Percentiles rank a stretch among this genome's conserved stretches.
These are phyloP conservation scores for Dermochelys coriacea DNA, from an alignment of 2,797 vertebrate species.

Conservation along the genomic window DNA sequence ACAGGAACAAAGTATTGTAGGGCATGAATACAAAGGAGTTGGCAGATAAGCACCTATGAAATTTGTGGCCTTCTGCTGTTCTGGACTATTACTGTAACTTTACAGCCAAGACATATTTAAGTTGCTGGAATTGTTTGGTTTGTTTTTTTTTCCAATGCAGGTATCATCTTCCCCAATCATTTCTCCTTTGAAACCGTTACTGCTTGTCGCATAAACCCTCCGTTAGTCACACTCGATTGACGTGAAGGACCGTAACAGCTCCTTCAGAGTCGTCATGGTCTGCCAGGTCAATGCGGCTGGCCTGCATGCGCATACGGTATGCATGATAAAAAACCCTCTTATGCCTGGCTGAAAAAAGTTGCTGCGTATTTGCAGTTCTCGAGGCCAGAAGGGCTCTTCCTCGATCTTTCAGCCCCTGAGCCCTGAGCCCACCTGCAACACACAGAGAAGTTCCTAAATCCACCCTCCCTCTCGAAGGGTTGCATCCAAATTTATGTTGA, in stretches of 20 bases:
- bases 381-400: not conserved
- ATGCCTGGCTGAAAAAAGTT: slow-evolving; percentile 12
- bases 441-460: not conserved
- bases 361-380: not conserved
- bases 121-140: not conserved
- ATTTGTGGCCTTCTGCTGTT: not conserved
- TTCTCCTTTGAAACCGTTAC: slow-evolving; percentile 41
- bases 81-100: not conserved
- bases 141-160: slow-evolving; percentile 8
- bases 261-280: slow-evolving; percentile 61
- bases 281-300: slow-evolving; percentile 25
- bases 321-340: slow-evolving; percentile 38
- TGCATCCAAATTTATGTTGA: not conserved
- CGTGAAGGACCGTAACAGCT: slow-evolving; percentile 43
- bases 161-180: slow-evolving; percentile 3
- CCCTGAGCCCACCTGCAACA: not conserved
- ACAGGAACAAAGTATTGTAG: not conserved
- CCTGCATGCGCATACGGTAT: not conserved
- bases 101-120: not conserved
- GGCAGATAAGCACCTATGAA: not conserved
- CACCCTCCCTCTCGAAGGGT: not conserved
- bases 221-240: slow-evolving; percentile 54
- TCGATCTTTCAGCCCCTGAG: not conserved
- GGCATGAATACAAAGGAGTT: not conserved
- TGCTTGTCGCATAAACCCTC: slow-evolving; percentile 37